These are phyloP conservation scores for Oreochromis mossambicus DNA, from an alignment of 2,797 vertebrate species.

Conservation along the genomic window DNA sequence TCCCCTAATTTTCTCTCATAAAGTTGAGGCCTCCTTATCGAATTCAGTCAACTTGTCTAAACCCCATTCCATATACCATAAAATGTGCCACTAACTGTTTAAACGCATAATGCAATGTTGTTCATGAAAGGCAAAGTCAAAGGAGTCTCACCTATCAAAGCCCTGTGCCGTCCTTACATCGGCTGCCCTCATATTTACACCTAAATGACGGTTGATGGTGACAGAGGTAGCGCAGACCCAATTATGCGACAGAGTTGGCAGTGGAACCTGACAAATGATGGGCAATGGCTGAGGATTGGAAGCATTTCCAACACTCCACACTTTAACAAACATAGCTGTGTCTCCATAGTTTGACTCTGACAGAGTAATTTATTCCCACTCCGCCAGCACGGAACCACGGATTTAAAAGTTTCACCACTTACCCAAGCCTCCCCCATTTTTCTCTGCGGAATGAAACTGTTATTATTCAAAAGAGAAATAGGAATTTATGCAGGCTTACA, in stretches of 20 bases:
- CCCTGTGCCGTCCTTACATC: neutral
- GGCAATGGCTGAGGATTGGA: conserved; percentile 38
- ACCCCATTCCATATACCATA: neutral
- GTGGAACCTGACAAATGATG: conserved; percentile 52
- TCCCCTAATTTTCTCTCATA: neutral
- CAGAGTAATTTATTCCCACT: conserved; percentile 68
- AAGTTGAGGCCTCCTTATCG: neutral
- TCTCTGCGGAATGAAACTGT: conserved; percentile 52
- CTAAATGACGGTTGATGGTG: conserved; percentile 34
- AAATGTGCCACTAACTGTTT: neutral
- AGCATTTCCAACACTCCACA: conserved; percentile 29
- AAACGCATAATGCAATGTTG: neutral
- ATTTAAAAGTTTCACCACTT: conserved; percentile 72
- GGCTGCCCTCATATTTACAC: conserved; percentile 42
- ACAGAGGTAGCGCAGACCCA: conserved; percentile 14
- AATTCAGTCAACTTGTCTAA: conserved; percentile 1
- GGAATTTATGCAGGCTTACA: conserved; percentile 68
- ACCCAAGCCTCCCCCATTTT: conserved; percentile 52
- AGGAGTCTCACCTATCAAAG: neutral
- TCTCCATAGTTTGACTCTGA: conserved; percentile 46
- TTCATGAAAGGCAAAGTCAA: neutral
- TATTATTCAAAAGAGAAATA: conserved; percentile 69
- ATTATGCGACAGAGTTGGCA: conserved; percentile 40
- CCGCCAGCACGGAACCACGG: conserved; percentile 39
- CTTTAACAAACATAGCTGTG: conserved; percentile 47